Evolutionary conservation across 30 jellyfish, hydroid and myxozoan genomes (phyloP), one percentile per base, ranked within the genome.

Genomic region (Turritopsis dohrnii): DNA sequence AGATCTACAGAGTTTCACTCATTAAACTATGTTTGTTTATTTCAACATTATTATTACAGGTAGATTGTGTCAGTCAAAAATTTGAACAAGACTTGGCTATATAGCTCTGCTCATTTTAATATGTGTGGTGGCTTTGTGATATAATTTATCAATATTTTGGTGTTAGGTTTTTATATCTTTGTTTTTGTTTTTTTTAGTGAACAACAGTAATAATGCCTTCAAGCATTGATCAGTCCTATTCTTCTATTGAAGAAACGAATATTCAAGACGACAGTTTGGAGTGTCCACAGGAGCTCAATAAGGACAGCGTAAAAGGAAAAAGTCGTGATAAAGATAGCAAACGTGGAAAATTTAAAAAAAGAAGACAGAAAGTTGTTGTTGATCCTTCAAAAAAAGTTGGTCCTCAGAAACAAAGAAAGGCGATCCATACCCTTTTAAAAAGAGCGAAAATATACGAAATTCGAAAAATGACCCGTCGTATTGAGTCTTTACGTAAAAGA

Each of bases 401-500:
- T 16, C 87, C 87, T 26, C 87, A 65, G 65, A 53, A 65, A 27
- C 87, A 80, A 26, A 80, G 65, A 26, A 71, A 52, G 26, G 53
- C 65, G 8, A 80, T 80, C 79, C 87, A 71, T 16, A 80, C 79
- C 22, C 65, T 80, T 16, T 52, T 80, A 52, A 80, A 80, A 53
- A 65, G 81, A 53, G 26, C 87, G 52, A 80, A 71, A 71, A n/a
- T 80, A 3, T 80, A 80, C 27, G 83, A 80, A 80, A 53, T 80
- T 80, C 52, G 87, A 31, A 80, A 80, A 52, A 23, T 80, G 54
- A 80, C 87, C 21, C 87, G 87, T 52, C 81, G 87, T 18, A 80
- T 80, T 60, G 79, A 53, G 52, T 21, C 65, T 22, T 65, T 80
- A 31, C 81, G 79, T 17, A 24, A 41, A 80, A 21, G 29, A 21